Evolutionary conservation across 2,113 vertebrate species (phyloP).

Genomic region (Dicerorhinus sumatrensis): DNA sequence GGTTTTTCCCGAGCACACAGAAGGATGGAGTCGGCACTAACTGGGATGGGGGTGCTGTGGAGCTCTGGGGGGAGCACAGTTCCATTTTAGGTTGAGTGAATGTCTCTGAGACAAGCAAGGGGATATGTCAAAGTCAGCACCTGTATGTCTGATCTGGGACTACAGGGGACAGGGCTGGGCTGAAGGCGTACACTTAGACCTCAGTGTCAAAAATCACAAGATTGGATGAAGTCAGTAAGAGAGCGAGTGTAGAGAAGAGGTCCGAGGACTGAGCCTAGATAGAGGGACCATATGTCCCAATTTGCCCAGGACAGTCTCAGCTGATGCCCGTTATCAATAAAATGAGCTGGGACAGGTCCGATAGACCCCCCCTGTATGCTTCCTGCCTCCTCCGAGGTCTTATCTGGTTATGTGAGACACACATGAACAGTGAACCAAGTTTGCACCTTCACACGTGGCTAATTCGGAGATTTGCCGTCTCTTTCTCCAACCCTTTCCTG

Average conservation of each 20-base stretch:
- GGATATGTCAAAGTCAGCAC: neutral
- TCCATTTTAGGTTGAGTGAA: neutral
- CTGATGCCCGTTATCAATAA: neutral
- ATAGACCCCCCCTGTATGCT: accelerated
- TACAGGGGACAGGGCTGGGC: neutral
- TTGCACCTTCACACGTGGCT: neutral
- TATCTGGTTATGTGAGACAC: neutral
- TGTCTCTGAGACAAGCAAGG: neutral
- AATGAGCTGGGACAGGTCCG: neutral
- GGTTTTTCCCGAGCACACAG: neutral
- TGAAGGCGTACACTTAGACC: neutral
- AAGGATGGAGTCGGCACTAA: neutral
- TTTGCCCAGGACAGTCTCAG: neutral
- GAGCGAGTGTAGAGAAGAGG: neutral
- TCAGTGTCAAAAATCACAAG: neutral
- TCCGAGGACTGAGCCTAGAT: neutral
- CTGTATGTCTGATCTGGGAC: neutral
- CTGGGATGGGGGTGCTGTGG: neutral
- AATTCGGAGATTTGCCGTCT: neutral
- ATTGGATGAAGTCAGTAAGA: neutral
- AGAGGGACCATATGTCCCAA: neutral
- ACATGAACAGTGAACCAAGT: neutral
- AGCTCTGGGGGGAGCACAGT: neutral
- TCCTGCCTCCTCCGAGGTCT: neutral
- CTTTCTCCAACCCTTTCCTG: neutral